Conservation (phyloP, 2,797 vertebrate genomes). For the Sebastes jordani region DNA sequence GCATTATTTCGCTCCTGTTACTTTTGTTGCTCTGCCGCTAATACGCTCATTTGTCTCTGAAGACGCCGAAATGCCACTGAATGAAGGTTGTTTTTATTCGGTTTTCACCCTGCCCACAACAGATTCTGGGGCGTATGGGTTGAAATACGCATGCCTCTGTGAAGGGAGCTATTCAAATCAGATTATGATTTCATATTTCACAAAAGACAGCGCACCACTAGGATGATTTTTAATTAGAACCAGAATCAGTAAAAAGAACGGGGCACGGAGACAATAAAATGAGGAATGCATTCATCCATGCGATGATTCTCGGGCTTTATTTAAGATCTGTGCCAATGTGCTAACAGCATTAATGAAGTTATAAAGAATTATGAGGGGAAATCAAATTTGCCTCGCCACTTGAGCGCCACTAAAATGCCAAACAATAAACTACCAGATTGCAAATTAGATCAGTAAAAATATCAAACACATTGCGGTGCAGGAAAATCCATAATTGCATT, state of each 20-base stretch:
- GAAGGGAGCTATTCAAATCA: constrained; percentile 74
- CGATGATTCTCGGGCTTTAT: constrained; percentile 83
- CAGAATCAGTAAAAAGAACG: constrained; percentile 74
- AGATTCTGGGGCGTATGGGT: constrained; percentile 38
- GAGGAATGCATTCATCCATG: constrained; percentile 80
- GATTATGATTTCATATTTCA: constrained; percentile 82
- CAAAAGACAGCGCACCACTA: constrained; percentile 74
- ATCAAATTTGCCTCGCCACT: constrained; percentile 99
- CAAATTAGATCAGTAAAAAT: constrained; percentile 99
- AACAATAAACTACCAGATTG: constrained; percentile 99
- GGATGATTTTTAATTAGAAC: constrained; percentile 86
- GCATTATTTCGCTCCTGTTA: constrained; percentile 64
- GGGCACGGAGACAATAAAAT: constrained; percentile 82
- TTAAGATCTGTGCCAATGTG: constrained; percentile 87
- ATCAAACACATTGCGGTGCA: constrained; percentile 99
- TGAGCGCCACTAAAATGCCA: constrained; percentile 99
- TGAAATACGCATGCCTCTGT: constrained; percentile 52
- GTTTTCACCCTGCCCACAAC: constrained; percentile 58
- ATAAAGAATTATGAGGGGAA: constrained; percentile 99
- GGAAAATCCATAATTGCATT: constrained; percentile 99
- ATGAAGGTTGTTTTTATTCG: constrained; percentile 64
- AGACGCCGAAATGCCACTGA: constrained; percentile 58
- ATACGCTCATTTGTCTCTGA: constrained; percentile 72
- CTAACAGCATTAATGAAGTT: constrained; percentile 98
- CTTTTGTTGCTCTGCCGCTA: constrained; percentile 65